Percentiles rank a stretch among this genome's conserved stretches.
phyloP scores from a whole-genome alignment of 2,888 invertebrate species.

The Portevinia maculata region DNA sequence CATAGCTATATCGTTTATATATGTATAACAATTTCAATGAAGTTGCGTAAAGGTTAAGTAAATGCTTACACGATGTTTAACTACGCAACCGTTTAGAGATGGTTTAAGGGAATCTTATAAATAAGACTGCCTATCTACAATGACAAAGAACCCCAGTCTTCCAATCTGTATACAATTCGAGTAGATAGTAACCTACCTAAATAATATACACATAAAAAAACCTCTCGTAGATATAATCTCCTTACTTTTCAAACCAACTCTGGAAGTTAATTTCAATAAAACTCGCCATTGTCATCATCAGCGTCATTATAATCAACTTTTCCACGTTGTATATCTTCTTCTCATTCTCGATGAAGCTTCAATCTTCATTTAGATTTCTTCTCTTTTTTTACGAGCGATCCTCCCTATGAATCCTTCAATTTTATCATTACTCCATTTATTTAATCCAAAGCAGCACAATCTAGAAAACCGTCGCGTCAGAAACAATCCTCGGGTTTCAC shows the following conservation, averaged over 20 bases:
- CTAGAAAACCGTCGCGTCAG: conserved; percentile 47
- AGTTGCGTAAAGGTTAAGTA: too few species aligned
- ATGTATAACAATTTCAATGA: too few species aligned
- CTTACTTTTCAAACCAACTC: conserved; percentile 33
- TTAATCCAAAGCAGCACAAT: conserved; percentile 54
- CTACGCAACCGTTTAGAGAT: too few species aligned
- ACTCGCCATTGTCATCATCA: conserved; percentile 51
- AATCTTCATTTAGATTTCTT: conserved; percentile 17
- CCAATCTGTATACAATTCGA: conserved; percentile 44
- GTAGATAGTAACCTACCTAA: too few species aligned
- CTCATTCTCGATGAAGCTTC: conserved; percentile 1
- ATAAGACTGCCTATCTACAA: too few species aligned
- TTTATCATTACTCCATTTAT: conserved; percentile 59
- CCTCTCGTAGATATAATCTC: conserved; percentile 23
- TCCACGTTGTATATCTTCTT: not conserved
- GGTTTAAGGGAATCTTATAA: too few species aligned
- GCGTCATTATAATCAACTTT: conserved; percentile 52
- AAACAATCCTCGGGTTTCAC: conserved; percentile 46
- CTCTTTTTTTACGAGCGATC: conserved; percentile 17
- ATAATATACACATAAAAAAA: too few species aligned
- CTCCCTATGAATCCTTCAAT: conserved; percentile 37
- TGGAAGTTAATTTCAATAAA: conserved; percentile 57
- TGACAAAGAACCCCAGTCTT: too few species aligned
- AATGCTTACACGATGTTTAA: too few species aligned
- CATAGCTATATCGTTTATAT: too few species aligned